Conservation (phyloP, 2,113 vertebrate species). For the Dryoscopus gambensis region DNA sequence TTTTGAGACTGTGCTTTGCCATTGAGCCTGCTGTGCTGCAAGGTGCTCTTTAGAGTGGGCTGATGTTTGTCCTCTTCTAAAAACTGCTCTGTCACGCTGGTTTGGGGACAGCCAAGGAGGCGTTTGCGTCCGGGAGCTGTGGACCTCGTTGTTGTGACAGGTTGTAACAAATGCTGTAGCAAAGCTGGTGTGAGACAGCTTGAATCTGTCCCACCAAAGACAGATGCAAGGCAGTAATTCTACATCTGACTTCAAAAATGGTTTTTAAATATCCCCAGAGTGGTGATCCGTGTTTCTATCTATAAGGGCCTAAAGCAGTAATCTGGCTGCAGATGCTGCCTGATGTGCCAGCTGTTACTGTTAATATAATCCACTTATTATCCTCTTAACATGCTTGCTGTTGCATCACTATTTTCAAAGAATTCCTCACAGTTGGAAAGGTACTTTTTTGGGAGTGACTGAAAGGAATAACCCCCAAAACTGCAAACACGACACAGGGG, state of each 20-base stretch:
- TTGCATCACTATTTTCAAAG: background rate
- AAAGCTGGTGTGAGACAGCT: background rate
- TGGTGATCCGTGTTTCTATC: background rate
- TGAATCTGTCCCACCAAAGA: background rate
- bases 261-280: background rate
- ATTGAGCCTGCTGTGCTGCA: background rate
- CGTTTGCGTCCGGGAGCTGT: background rate
- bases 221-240: background rate
- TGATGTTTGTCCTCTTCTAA: background rate
- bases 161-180: background rate
- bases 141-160: background rate
- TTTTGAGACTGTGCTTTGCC: background rate
- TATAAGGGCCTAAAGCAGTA: background rate
- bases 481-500: accelerated
- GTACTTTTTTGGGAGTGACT: background rate
- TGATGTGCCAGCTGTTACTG: slow-evolving; percentile 28
- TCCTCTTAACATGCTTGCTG: background rate
- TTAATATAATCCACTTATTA: background rate
- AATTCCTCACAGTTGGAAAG: background rate
- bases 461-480: background rate
- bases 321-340: slow-evolving; percentile 50
- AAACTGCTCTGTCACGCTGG: background rate
- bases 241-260: background rate
- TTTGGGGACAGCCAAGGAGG: background rate
- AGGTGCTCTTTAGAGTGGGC: background rate